Percentiles rank a stretch among this genome's conserved stretches.
Evolutionary conservation across 1,140 invertebrate species (phyloP).

Genomic region (Macrobrachium rosenbergii): DNA sequence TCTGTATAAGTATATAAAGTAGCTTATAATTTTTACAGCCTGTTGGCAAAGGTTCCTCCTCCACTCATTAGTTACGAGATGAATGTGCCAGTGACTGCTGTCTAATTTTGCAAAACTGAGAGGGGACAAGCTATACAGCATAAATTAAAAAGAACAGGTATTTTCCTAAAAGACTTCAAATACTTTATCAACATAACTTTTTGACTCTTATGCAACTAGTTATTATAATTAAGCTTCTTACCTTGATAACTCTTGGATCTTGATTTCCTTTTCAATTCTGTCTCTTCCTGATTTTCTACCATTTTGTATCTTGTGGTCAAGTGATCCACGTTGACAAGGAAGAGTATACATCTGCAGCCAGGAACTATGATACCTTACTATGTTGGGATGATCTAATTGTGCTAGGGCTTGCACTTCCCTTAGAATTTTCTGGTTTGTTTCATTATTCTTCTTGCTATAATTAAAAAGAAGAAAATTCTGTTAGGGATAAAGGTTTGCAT

Average conservation of each 20-base stretch:
- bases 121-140: too few species aligned
- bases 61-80: too few species aligned
- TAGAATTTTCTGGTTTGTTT: background rate
- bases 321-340: background rate
- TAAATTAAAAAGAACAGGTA: too few species aligned
- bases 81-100: too few species aligned
- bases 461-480: background rate
- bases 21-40: too few species aligned
- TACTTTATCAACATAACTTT: too few species aligned
- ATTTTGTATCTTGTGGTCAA: too few species aligned
- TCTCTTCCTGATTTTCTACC: too few species aligned
- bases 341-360: constrained; percentile 26
- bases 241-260: constrained; percentile 14
- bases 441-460: background rate
- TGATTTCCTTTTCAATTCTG: background rate
- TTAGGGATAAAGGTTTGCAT: background rate
- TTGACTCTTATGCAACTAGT: background rate
- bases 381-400: constrained; percentile 29
- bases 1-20: too few species aligned
- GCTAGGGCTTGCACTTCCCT: constrained; percentile 39
- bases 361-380: constrained; percentile 45
- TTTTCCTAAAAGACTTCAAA: too few species aligned
- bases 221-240: background rate
- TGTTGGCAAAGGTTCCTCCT: too few species aligned
- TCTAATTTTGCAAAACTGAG: too few species aligned